Conservation (phyloP, 92 coral and sea anemone species). For the Zoanthus sociatus region DNA sequence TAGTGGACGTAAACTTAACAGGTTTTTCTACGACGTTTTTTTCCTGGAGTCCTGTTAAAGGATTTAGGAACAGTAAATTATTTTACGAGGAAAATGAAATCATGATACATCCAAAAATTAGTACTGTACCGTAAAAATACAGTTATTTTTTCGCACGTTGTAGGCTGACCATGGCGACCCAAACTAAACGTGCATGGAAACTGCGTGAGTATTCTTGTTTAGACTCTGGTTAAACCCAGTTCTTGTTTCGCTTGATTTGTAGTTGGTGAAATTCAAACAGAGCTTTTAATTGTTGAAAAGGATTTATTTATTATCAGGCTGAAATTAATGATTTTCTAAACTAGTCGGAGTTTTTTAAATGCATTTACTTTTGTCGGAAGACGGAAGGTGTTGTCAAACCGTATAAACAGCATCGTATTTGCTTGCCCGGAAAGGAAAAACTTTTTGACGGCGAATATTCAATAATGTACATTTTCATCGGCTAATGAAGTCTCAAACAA, state of each 20-base stretch:
- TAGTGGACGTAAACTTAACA: slow-evolving; percentile 15
- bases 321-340: not conserved
- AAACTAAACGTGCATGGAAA: slow-evolving; percentile 85
- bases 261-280: not conserved
- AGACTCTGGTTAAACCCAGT: not conserved
- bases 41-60: slow-evolving; percentile 13
- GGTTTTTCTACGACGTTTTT: not conserved
- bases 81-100: slow-evolving; percentile 21
- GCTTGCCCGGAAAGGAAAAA: not conserved
- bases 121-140: not conserved
- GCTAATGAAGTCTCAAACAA: not conserved
- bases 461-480: not conserved
- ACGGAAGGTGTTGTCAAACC: not conserved
- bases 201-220: slow-evolving; percentile 77
- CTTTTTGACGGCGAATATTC: not conserved
- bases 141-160: slow-evolving; percentile 16
- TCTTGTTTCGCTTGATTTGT: not conserved
- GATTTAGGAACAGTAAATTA: slow-evolving; percentile 12
- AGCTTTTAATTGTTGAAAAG: not conserved
- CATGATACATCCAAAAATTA: slow-evolving; percentile 24
- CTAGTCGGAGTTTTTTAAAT: not conserved
- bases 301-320: not conserved
- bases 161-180: slow-evolving; percentile 72
- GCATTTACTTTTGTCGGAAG: not conserved
- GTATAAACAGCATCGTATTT: not conserved